Evolutionary conservation across 2,113 vertebrate genomes (phyloP), one percentile per base, ranked within the genome.

Genomic region (Anhinga anhinga): DNA sequence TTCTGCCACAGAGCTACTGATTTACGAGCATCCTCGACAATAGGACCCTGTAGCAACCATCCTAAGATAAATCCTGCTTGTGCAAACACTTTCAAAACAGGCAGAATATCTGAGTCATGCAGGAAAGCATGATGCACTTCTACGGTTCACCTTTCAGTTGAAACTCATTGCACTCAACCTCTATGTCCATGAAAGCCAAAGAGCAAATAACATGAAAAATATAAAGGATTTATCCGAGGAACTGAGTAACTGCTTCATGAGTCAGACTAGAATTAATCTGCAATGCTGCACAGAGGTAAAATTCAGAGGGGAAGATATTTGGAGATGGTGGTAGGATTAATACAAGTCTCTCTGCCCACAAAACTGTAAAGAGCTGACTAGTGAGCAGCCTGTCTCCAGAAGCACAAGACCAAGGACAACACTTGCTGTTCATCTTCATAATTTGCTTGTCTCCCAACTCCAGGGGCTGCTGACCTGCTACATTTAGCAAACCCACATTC

Each of bases 101-200:
- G 32, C 93, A 94, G 92, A 94, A 76, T 34, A 82, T 94, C 79
- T 86, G 95, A 97, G 82, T 97, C 95, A 95, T 2, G 5, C 90
- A 97, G 94, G 74, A 97, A 96, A 88, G 52, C 45, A 45, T 19
- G 66, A 93, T 88, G 71, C 55, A 73, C 69, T 88, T 74, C 78
- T 71, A 40, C 1, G 1, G 59, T 42, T 92, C 91, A 96, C 80
- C 88, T 67, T 94, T 62, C 55, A 47, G 34, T 16, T 53, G 10
- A 89, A 83, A 80, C 55, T 62, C 78, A 11, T 36, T 59, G 81
- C 74, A 66, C 71, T 88, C 38, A 67, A 84, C 26, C 50, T 65
- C 13, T 18, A 52, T 0, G 21, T 42, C 65, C 38, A 47, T 11
- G 29, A 36, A 96, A 90, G 78, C n/a, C 49, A 59, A 77, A 88